Percentiles rank a stretch among this genome's conserved stretches.
Conservation (phyloP, 2,888 invertebrate species). For the Xestia sexstrigata region DNA sequence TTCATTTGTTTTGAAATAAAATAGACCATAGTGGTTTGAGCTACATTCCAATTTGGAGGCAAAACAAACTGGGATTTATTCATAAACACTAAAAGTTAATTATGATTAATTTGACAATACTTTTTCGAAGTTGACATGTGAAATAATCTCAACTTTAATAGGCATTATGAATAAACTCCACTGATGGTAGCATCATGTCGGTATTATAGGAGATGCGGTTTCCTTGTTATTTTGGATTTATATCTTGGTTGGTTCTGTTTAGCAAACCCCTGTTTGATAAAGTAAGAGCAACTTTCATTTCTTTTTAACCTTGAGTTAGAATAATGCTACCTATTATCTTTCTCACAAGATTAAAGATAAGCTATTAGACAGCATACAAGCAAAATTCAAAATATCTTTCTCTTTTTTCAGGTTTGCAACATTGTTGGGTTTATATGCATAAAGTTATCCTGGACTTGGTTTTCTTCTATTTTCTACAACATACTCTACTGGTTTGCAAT, state of each 20-base stretch:
- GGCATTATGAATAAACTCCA: neutral
- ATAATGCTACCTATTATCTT: neutral
- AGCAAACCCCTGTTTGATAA: neutral
- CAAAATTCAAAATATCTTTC: neutral
- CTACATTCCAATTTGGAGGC: neutral
- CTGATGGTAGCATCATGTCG: neutral
- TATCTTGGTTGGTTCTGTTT: neutral
- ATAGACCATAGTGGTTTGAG: neutral
- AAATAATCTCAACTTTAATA: neutral
- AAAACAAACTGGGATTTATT: neutral
- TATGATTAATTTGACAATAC: too few relatives aligned
- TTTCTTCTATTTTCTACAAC: conserved; percentile 94
- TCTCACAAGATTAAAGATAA: conserved; percentile 3
- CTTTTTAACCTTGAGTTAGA: neutral
- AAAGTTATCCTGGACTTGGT: conserved; percentile 91
- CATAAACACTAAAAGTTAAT: neutral
- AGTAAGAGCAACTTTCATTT: neutral
- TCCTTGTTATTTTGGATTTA: neutral
- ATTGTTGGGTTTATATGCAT: conserved; percentile 96
- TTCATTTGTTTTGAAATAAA: neutral
- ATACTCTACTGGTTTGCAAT: conserved; percentile 95
- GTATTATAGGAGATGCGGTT: neutral
- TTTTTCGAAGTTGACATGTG: neutral
- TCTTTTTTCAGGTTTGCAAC: conserved; percentile 90
- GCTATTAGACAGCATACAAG: neutral